Conservation (phyloP, 1,140 invertebrate genomes). For the Metopolophium dirhodum region DNA sequence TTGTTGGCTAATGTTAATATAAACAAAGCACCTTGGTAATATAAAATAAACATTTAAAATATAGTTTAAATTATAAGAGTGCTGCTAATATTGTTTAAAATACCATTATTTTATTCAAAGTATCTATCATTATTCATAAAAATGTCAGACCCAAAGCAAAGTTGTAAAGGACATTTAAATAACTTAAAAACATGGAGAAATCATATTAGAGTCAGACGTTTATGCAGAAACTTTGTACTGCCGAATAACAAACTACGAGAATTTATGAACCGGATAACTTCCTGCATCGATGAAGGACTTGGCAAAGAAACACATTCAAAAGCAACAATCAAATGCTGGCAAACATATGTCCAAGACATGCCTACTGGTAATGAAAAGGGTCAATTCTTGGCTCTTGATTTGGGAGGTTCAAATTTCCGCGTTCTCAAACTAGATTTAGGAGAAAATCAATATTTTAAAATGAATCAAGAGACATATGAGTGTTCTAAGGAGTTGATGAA, state of each 20-base stretch:
- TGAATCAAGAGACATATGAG: slow-evolving; percentile 95
- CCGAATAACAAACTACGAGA: background rate
- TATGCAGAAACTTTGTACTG: slow-evolving; percentile 6
- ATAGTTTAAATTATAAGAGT: background rate
- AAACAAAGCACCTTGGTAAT: background rate
- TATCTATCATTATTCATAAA: background rate
- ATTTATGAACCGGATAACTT: slow-evolving; percentile 67
- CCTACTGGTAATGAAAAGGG: slow-evolving; percentile 71
- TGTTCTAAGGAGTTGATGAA: slow-evolving; percentile 93
- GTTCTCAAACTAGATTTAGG: slow-evolving; percentile 72
- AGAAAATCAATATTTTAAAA: slow-evolving; percentile 65
- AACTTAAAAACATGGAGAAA: background rate
- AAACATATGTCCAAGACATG: slow-evolving; percentile 85
- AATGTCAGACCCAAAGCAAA: background rate
- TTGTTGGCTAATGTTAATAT: slow-evolving; percentile 9
- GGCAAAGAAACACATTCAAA: slow-evolving; percentile 75
- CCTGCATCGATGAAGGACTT: slow-evolving; percentile 81
- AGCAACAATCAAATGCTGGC: slow-evolving; percentile 86
- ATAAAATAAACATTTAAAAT: slow-evolving; percentile 11
- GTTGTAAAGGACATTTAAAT: slow-evolving; percentile 30
- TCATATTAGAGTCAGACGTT: slow-evolving; percentile 19
- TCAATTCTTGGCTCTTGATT: slow-evolving; percentile 76
- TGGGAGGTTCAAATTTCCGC: slow-evolving; percentile 83
- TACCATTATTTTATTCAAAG: background rate
- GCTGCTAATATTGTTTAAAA: background rate